Conservation (phyloP, 2,797 vertebrate species). For the Nothura maculosa region DNA sequence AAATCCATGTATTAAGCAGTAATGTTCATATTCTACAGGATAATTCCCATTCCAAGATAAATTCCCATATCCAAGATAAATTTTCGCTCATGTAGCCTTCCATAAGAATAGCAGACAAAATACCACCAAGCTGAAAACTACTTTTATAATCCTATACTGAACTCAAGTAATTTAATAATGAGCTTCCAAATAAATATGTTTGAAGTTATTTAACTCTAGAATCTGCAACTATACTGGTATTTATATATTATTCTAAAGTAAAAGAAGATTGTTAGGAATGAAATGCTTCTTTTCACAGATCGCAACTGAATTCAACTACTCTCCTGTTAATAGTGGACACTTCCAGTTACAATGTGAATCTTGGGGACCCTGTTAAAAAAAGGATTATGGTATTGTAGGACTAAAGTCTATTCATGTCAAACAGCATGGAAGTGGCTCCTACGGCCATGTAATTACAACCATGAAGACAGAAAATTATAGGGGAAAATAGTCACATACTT, state of each 20-base stretch:
- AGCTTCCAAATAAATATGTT: neutral
- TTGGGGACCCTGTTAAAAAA: neutral
- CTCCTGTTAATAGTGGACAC: neutral
- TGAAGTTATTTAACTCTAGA: neutral
- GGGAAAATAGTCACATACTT: neutral
- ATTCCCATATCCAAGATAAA: constrained; percentile 25
- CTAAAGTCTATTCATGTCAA: neutral
- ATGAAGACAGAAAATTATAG: neutral
- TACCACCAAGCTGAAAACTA: neutral
- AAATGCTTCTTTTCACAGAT: neutral
- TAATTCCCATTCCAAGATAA: constrained; percentile 52
- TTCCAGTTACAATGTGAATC: fast-evolving
- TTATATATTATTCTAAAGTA: neutral
- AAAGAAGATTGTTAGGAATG: neutral
- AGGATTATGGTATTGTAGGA: fast-evolving
- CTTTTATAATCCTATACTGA: constrained; percentile 18
- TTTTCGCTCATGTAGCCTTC: neutral
- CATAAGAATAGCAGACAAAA: constrained; percentile 16
- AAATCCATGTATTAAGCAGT: constrained; percentile 10
- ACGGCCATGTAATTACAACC: fast-evolving
- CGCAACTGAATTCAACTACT: neutral
- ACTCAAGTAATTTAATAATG: constrained; percentile 29
- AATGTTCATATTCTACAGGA: constrained; percentile 31
- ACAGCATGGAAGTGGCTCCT: fast-evolving
- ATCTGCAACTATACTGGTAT: neutral